Evolutionary conservation across 2,888 invertebrate species (phyloP), one percentile per base, ranked within the genome.

Genomic region (Tyria jacobaeae): DNA sequence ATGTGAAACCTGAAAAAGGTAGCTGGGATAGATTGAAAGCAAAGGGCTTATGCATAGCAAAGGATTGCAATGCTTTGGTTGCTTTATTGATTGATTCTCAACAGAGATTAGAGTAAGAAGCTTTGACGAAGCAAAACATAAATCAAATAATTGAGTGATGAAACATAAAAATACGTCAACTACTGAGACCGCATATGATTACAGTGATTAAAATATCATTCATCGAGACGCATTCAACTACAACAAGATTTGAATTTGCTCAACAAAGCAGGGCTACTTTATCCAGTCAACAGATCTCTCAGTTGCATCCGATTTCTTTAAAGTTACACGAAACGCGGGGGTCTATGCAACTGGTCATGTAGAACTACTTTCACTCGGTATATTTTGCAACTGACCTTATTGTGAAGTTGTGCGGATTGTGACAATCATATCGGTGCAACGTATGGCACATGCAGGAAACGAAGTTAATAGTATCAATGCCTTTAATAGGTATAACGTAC

Each of bases 331-430:
- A 14, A 25, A 7, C 25, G 15, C 14, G 24, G 39, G 59, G 70
- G 10, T 73, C 68, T 62, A 37, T 35, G 6, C 41, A 24, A 31
- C 66, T 84, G 85, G 87, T 71, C 59, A 34, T 41, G 21, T 68
- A 75, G 76, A 82, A 84, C 87, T 86, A 88, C 89, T 89, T 89
- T 89, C 89, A 88, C 89, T 82, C 35, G 59, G 66, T 76, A 74
- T 74, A 80, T 88, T 88, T 88, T 85, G 89, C 86, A 89, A 88
- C 64, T 82, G 87, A 80, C 88, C 88, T 88, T 87, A 89, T 83
- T 84, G 78, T 80, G 70, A 71, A 80, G 79, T 76, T 80, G 80
- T 79, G 76, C 75, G 74, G 67, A 75, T 74, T 75, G 79, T 78
- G 79, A 85, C 84, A 83, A 80, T 85, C 81, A 80, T 78, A 77